Conservation (phyloP, 2,113 vertebrate species). For the Myocastor coypus region DNA sequence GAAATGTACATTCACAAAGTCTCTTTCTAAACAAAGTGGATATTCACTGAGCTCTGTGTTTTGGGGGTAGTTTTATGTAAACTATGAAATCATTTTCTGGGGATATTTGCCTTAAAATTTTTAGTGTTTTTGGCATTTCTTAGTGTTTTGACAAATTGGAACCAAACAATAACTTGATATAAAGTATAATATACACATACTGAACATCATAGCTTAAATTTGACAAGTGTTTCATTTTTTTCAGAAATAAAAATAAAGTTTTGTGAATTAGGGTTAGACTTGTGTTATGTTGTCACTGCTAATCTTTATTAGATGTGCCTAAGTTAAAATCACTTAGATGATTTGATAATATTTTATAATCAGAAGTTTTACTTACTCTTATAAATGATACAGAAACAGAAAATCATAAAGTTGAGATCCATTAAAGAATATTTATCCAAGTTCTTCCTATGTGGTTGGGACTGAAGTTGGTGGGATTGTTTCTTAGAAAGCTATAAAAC, state of each 20-base stretch:
- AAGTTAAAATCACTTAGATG: constrained; percentile 40
- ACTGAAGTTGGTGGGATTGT: background rate
- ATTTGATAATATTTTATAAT: constrained; percentile 54
- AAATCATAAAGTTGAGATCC: constrained; percentile 34
- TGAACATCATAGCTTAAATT: constrained; percentile 49
- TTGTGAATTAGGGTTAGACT: constrained; percentile 43
- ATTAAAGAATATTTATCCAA: background rate
- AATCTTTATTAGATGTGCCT: constrained; percentile 45
- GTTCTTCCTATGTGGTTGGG: constrained; percentile 13
- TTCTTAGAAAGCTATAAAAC: constrained; percentile 28
- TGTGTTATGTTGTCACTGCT: constrained; percentile 59
- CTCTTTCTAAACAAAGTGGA: background rate
- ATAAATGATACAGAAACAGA: constrained; percentile 51
- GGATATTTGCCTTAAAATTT: constrained; percentile 26
- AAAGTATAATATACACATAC: constrained; percentile 45
- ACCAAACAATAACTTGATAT: constrained; percentile 51
- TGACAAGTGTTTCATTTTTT: constrained; percentile 47
- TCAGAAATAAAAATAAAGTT: constrained; percentile 54
- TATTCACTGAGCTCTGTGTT: background rate
- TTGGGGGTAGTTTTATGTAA: background rate
- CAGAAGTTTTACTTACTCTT: constrained; percentile 38
- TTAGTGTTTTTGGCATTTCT: constrained; percentile 4
- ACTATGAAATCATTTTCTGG: constrained; percentile 10
- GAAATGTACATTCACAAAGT: background rate
- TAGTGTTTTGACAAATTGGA: constrained; percentile 6